Percentiles rank a stretch among this genome's conserved stretches.
Conservation (phyloP, 1,140 invertebrate species). For the Drosophila tristis region DNA sequence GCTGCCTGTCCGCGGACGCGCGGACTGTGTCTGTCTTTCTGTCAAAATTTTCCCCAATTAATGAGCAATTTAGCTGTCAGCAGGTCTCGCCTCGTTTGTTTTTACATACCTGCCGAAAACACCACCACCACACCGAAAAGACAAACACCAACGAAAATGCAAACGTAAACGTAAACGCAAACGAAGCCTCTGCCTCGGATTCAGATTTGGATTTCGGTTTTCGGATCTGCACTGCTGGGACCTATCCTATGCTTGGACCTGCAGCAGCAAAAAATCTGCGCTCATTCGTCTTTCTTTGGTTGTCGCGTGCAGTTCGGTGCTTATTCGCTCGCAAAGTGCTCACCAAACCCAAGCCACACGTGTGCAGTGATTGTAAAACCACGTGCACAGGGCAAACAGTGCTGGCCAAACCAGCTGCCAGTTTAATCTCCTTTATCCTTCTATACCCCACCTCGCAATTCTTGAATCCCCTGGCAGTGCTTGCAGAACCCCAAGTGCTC, state of each 20-base stretch:
- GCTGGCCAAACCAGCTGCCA: too few relatives aligned
- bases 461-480: too few relatives aligned
- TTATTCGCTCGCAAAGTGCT: constrained; percentile 6
- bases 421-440: too few relatives aligned
- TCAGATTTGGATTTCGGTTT: constrained; percentile 10
- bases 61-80: constrained; percentile 77
- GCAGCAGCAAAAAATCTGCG: constrained; percentile 6
- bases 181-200: constrained; percentile 11
- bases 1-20: constrained; percentile 33
- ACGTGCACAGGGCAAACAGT: constrained; percentile 18
- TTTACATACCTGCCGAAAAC: constrained; percentile 46
- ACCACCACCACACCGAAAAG: background rate
- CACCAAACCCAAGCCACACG: constrained; percentile 21
- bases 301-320: constrained; percentile 51
- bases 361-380: constrained; percentile 38
- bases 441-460: too few relatives aligned
- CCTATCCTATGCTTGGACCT: constrained; percentile 17
- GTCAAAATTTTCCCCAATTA: constrained; percentile 64
- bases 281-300: constrained; percentile 56
- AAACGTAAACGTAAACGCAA: too few relatives aligned
- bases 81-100: constrained; percentile 34
- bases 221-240: constrained; percentile 7
- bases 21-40: constrained; percentile 10
- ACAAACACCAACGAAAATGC: too few relatives aligned
- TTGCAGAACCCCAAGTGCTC: too few relatives aligned